These are phyloP conservation scores for Campylomormyrus tamandua DNA, from an alignment of 2,113 vertebrate genomes.

Conservation along the genomic window DNA sequence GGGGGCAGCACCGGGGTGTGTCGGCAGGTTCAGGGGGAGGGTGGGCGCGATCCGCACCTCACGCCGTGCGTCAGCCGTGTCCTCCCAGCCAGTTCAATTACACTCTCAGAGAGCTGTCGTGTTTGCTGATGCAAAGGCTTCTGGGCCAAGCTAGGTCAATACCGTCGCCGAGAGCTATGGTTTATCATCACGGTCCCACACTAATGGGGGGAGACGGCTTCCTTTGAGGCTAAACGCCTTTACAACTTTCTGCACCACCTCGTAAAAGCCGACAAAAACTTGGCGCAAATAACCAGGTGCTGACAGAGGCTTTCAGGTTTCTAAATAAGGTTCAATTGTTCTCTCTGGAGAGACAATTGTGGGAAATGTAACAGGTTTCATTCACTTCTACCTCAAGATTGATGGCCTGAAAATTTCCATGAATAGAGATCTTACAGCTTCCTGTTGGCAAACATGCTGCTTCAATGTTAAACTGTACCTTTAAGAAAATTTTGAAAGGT, in stretches of 20 bases:
- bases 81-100: background rate
- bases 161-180: background rate
- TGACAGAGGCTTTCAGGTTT: background rate
- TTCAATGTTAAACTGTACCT: background rate
- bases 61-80: background rate
- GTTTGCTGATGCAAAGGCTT: background rate
- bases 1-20: background rate
- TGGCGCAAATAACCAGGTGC: background rate
- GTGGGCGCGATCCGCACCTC: background rate
- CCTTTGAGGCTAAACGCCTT: background rate
- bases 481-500: background rate
- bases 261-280: background rate
- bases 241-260: background rate
- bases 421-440: background rate
- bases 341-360: background rate
- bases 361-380: background rate
- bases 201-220: background rate
- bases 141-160: background rate
- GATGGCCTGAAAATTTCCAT: background rate
- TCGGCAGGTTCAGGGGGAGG: background rate
- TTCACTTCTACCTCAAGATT: background rate
- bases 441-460: background rate
- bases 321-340: background rate
- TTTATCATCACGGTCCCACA: background rate
- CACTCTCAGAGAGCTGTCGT: background rate